These are phyloP conservation scores for Melanerpes aurifrons DNA, from an alignment of 2,113 vertebrate genomes.

Conservation along the genomic window DNA sequence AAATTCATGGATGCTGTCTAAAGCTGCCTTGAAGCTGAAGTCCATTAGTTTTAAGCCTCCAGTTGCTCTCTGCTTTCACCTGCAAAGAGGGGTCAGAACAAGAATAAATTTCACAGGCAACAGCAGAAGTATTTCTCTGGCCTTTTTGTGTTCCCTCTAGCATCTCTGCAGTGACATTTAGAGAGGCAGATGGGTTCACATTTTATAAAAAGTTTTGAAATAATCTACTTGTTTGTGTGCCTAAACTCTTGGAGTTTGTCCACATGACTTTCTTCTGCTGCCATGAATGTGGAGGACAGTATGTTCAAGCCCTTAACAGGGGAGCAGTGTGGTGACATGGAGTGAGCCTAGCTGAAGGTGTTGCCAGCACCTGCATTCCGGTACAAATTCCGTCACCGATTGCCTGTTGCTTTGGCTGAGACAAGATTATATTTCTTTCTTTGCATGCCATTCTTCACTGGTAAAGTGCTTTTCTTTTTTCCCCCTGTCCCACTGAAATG, in stretches of 20 bases:
- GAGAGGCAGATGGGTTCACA: slow-evolving; percentile 2
- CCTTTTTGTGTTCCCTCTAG: slow-evolving; percentile 37
- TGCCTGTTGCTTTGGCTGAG: background rate
- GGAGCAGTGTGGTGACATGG: background rate
- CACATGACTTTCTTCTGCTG: background rate
- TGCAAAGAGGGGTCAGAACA: background rate
- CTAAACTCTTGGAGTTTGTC: background rate
- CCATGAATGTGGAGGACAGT: background rate
- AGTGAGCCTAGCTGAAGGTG: background rate
- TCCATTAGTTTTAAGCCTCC: slow-evolving; percentile 5
- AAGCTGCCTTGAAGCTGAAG: slow-evolving; percentile 6
- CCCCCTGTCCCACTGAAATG: background rate
- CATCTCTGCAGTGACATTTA: slow-evolving; percentile 35
- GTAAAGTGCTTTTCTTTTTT: background rate
- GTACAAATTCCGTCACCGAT: background rate
- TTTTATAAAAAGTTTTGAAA: slow-evolving; percentile 33
- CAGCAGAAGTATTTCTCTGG: background rate
- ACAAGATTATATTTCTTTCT: background rate
- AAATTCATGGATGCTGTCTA: slow-evolving; percentile 1
- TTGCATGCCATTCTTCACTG: background rate
- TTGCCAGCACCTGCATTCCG: background rate
- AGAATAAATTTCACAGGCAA: slow-evolving; percentile 25
- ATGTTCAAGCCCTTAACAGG: background rate
- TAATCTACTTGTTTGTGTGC: background rate
- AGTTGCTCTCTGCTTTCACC: slow-evolving; percentile 33